Percentiles rank a stretch among this genome's conserved stretches.
phyloP scores from a whole-genome alignment of 2,113 vertebrate species.

The Tupaia chinensis region DNA sequence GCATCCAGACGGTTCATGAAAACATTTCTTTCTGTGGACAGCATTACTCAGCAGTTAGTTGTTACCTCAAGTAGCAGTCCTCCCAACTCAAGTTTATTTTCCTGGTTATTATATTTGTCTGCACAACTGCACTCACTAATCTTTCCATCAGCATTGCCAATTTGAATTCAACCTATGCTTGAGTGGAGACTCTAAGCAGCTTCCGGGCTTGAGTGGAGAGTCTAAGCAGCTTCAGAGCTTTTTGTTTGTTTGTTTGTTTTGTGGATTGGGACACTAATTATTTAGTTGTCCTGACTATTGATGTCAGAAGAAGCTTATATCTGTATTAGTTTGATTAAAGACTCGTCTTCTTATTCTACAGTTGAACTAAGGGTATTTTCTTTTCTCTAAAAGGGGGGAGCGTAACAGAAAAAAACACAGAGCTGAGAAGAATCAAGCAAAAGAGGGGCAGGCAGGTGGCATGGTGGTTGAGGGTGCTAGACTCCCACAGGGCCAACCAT shows the following conservation, averaged over 20 bases:
- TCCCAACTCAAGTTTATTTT: neutral
- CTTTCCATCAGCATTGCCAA: neutral
- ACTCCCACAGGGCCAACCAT: too few species aligned
- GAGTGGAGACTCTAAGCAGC: neutral
- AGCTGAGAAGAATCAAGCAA: neutral
- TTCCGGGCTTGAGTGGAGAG: neutral
- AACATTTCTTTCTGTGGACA: conserved; percentile 49
- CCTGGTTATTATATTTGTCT: neutral
- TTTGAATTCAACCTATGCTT: neutral
- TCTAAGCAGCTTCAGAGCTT: neutral
- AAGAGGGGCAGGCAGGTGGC: neutral
- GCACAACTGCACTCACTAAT: neutral
- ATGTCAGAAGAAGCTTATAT: neutral
- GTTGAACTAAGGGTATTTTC: neutral
- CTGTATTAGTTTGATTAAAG: neutral
- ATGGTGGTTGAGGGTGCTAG: too few species aligned
- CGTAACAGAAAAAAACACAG: neutral
- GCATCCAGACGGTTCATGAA: conserved; percentile 35
- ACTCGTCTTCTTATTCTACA: neutral
- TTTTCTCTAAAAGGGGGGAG: neutral
- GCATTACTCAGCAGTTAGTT: neutral
- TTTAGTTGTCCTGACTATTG: neutral
- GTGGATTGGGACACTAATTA: neutral
- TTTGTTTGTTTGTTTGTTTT: neutral
- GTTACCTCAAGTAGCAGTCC: neutral